Evolutionary conservation across 2,888 invertebrate genomes (phyloP).

Genomic region (Thelaira solivaga): DNA sequence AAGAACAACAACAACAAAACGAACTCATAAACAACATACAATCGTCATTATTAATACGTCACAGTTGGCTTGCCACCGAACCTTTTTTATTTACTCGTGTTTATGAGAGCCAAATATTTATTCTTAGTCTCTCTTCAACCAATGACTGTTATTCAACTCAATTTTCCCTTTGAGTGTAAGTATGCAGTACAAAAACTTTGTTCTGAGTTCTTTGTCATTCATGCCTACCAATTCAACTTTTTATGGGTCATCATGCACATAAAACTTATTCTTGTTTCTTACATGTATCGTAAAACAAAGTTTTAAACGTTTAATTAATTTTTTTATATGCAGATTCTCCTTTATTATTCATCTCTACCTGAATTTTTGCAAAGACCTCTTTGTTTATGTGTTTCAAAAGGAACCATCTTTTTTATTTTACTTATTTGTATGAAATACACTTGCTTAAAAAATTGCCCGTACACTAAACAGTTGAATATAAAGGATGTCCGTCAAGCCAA

Average conservation of each 20-base stretch:
- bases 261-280: neutral
- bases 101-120: neutral
- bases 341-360: neutral
- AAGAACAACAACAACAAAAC: slow-evolving; percentile 6
- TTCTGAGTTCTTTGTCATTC: no score
- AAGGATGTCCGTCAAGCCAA: no score
- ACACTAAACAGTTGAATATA: no score
- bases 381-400: neutral
- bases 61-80: slow-evolving; percentile 4
- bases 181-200: no score
- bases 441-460: no score
- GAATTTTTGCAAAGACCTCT: neutral
- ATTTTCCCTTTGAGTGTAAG: slow-evolving; percentile 43
- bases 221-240: neutral
- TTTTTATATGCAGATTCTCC: slow-evolving; percentile 9
- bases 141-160: slow-evolving; percentile 57
- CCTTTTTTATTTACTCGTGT: slow-evolving; percentile 4
- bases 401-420: neutral
- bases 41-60: slow-evolving; percentile 58
- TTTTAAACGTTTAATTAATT: slow-evolving; percentile 45
- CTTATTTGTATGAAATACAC: no score
- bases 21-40: slow-evolving; percentile 17
- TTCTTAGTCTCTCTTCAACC: slow-evolving; percentile 37
- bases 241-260: neutral
- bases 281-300: neutral